Base-by-base conservation (phyloP, 2,797 vertebrate species). In the Bovichtus variegatus region DNA sequence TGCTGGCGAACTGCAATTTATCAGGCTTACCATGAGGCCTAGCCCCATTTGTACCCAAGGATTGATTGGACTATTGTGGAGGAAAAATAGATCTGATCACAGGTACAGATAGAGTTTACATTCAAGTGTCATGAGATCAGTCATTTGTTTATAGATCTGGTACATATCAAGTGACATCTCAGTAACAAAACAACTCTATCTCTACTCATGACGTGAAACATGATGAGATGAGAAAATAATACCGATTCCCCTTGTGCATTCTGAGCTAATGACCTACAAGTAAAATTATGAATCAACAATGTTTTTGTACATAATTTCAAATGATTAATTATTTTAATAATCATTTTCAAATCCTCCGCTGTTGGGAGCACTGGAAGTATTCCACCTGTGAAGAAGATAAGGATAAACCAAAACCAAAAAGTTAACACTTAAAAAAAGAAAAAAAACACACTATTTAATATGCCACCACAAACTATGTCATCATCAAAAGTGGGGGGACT, bases 1-100 rank as follows among this genome's bases (percentile, higher is more conserved):
- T 63, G 46, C 13, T 0, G 19, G 53, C 57, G 71, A 63, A 19
- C 49, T 38, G 25, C 57, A 54, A 57, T 50, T 70, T 70, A 76
- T 75, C 11, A 62, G 10, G 8, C 29, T 38, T 40, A 53, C 23
- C 16, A 25, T 0, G 2, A 2, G 27, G 25, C 61, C 58, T 10
- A 4, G 1, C 10, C 27, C 16, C 0, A 60, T 21, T 73, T 47
- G 34, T 50, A 21, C 16, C 15, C 2, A 50, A 50, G 9, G 21
- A 66, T 47, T 53, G 46, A 43, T 58, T 60, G 43, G 19, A 51
- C 58, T 67, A 34, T 29, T 61, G 19, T 19, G 6, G 51, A 4
- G 5, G n/a, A 53, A 53, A 60, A 40, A 71, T 12, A 60, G 2
- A 54, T 29, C 5, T 3, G 0, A 71, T 57, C n/a, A 27, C 13